Percentiles rank a stretch among this genome's conserved stretches.
Evolutionary conservation across 2,888 invertebrate species (phyloP).

Genomic region (Cephus runcator): DNA sequence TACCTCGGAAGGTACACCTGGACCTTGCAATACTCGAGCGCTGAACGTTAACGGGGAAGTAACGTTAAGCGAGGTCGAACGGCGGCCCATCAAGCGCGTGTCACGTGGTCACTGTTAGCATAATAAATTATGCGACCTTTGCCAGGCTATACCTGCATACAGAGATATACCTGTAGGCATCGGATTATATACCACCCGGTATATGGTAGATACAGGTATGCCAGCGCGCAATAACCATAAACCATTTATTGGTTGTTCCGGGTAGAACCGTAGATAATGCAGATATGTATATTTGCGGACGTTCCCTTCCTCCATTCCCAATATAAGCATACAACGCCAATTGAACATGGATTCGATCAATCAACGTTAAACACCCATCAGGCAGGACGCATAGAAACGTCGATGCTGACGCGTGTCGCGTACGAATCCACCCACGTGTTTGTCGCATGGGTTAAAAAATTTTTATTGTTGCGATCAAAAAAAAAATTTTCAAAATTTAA

Average conservation of each 20-base stretch:
- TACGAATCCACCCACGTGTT: background rate
- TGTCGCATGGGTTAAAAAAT: background rate
- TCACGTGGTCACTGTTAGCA: constrained; percentile 57
- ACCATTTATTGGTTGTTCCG: constrained; percentile 39
- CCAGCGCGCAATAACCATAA: constrained; percentile 29
- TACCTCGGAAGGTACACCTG: background rate
- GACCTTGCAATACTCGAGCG: background rate
- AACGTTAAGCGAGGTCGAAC: background rate
- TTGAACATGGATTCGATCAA: constrained; percentile 41
- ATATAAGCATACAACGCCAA: constrained; percentile 30
- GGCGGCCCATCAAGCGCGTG: constrained; percentile 27
- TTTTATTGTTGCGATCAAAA: no score
- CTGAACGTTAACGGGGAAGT: background rate
- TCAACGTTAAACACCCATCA: constrained; percentile 44
- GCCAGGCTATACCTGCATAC: background rate
- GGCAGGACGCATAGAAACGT: constrained; percentile 20
- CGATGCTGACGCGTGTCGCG: background rate
- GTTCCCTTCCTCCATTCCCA: background rate
- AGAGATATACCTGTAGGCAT: background rate
- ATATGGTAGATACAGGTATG: constrained; percentile 1
- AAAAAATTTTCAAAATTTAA: no score
- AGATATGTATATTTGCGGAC: constrained; percentile 13
- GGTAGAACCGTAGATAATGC: constrained; percentile 29
- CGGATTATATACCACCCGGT: background rate
- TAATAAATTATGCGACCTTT: constrained; percentile 15